Evolutionary conservation across 2,113 vertebrate species (phyloP).

Genomic region (Daphoenositta chrysoptera): DNA sequence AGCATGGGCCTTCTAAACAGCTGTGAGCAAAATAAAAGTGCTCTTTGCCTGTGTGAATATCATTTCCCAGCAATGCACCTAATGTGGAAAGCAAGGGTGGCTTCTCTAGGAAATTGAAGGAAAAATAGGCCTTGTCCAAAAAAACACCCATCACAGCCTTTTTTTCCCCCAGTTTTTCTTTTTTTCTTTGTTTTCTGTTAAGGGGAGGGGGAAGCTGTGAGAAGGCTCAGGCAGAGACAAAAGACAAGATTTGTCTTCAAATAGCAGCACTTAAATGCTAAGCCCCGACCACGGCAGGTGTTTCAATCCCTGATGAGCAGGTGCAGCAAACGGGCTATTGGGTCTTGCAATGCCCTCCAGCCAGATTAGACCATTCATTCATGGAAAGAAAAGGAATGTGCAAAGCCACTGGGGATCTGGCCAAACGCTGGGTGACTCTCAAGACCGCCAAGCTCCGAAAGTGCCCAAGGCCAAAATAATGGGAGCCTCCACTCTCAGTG

Average conservation of each 20-base stretch:
- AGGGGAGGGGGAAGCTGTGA: background rate
- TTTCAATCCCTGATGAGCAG: conserved; percentile 55
- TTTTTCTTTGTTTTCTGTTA: background rate
- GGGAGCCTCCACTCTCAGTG: conserved; percentile 7
- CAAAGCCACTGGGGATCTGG: conserved; percentile 55
- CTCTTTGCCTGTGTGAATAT: background rate
- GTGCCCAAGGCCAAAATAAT: conserved; percentile 63
- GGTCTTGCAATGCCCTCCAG: conserved; percentile 56
- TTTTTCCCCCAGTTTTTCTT: background rate
- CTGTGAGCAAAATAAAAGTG: background rate
- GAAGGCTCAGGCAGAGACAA: conserved; percentile 17
- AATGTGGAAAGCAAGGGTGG: background rate
- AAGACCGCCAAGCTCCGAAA: conserved; percentile 29
- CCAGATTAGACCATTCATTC: conserved; percentile 64
- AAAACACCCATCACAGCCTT: background rate
- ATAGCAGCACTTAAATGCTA: conserved; percentile 67
- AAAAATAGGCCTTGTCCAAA: background rate
- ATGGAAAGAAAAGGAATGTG: conserved; percentile 53
- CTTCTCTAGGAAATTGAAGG: background rate
- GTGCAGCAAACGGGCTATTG: conserved; percentile 55
- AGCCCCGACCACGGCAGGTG: conserved; percentile 47
- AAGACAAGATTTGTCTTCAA: conserved; percentile 59
- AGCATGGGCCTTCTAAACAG: background rate
- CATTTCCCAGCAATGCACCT: background rate
- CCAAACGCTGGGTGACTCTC: conserved; percentile 61